Percentiles rank a stretch among this genome's conserved stretches.
Conservation (phyloP, 2,113 vertebrate genomes). For the Plecturocebus donacophilus region DNA sequence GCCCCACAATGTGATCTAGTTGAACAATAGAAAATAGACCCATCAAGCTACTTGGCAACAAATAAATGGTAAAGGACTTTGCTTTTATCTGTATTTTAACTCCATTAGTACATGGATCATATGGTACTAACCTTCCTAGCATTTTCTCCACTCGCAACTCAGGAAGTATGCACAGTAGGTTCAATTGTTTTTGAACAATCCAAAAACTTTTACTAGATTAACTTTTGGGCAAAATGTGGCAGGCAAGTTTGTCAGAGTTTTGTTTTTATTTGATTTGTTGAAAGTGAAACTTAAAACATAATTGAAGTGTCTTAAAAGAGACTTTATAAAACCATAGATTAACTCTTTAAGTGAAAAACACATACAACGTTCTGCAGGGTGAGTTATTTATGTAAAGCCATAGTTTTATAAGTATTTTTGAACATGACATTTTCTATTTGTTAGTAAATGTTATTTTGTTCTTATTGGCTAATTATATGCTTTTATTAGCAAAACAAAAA, state of each 20-base stretch:
- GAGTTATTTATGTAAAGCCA: neutral
- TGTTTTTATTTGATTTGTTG: conserved; percentile 28
- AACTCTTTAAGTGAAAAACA: neutral
- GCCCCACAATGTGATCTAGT: neutral
- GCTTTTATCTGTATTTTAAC: conserved; percentile 3
- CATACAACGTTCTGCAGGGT: neutral
- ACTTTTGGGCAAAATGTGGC: neutral
- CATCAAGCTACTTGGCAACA: neutral
- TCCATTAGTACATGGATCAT: neutral
- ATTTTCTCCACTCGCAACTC: neutral
- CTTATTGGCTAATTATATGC: neutral
- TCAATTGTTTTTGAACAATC: neutral
- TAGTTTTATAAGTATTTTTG: neutral
- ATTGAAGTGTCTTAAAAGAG: neutral
- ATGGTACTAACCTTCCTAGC: neutral
- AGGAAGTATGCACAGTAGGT: neutral
- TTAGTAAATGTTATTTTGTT: conserved; percentile 24
- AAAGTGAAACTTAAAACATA: neutral
- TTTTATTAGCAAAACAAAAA: conserved; percentile 40
- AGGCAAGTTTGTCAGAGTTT: conserved; percentile 1
- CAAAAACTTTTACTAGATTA: neutral
- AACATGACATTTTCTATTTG: neutral
- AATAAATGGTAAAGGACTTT: neutral
- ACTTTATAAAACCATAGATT: neutral
- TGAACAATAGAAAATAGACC: neutral